Evolutionary conservation across 2,888 invertebrate species (phyloP), one percentile per base, ranked within the genome.

Genomic region (Pollenia labialis): DNA sequence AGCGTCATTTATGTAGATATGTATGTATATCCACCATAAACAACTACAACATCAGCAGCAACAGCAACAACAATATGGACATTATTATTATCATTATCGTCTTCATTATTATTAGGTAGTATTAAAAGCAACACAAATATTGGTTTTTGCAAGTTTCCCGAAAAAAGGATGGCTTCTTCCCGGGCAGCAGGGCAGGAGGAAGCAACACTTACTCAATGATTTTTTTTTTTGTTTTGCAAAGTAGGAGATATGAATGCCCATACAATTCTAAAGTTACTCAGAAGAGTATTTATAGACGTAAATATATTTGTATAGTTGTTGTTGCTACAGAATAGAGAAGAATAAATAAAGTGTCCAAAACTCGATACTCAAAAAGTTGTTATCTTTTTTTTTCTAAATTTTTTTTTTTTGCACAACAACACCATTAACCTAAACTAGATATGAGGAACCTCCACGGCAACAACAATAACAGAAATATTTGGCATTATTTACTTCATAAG

Each of bases 221-320:
- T 84, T 79, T 56, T 23, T 11, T 44, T 46, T 68, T 40, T n/a
- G n/a, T 12, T 81, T 54, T 23, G 32, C 52, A 85, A 60, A 68
- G 79, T 18, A 74, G 64, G 58, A 69, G 64, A 75, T 50, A 44
- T 12, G 9, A 56, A 66, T 6, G 6, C 32, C 32, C 32, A 32
- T 32, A 23, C 44, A 79, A 74, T 60, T 79, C 72, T 66, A 74
- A 68, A 80, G 60, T 74, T 85, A 80, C 79, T 85, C 79, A 80
- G 10, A 75, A 85, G 68, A 85, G 66, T 18, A 58, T 76, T 62
- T 44, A 48, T 46, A 58, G 64, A 66, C 54, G 48, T 71, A 64
- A 66, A 81, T 66, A 32, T 32, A 64, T 42, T 60, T 52, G 71
- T 68, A 74, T 50, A 40, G 48, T 42, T 40, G 48, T 42, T 40